A percentile compares a stretch with the other conserved stretches of the same genome.
Evolutionary conservation across 2,888 invertebrate genomes (phyloP).

Genomic region (Heliothis peltigera): DNA sequence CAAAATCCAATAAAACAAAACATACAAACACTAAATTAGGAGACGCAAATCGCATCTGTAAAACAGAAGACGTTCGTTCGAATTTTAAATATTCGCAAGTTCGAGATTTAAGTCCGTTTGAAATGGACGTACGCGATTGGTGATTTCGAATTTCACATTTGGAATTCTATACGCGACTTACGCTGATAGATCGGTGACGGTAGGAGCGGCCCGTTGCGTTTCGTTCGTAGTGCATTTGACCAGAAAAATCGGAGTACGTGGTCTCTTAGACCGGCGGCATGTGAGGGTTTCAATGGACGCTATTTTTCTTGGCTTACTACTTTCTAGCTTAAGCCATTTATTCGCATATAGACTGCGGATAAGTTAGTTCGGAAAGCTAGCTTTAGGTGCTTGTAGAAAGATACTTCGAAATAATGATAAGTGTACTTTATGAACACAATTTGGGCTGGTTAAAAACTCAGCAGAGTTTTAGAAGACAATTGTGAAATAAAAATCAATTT

Average conservation of each 20-base stretch:
- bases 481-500: too few species aligned
- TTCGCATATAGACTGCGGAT: conserved; percentile 30
- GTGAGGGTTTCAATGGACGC: conserved; percentile 62
- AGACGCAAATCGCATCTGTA: conserved; percentile 75
- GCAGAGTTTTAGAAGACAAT: too few species aligned
- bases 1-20: conserved; percentile 47
- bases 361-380: neutral
- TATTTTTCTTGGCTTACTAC: conserved; percentile 47
- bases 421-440: neutral
- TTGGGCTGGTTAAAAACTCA: neutral
- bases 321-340: conserved; percentile 39
- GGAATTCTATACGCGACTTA: conserved; percentile 83
- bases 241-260: conserved; percentile 85
- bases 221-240: conserved; percentile 82
- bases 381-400: neutral
- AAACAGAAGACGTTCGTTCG: conserved; percentile 78
- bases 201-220: conserved; percentile 71
- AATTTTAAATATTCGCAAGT: conserved; percentile 78
- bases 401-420: neutral
- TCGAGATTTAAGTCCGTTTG: conserved; percentile 78
- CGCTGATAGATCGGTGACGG: conserved; percentile 87
- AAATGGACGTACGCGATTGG: conserved; percentile 79
- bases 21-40: conserved; percentile 44
- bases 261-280: conserved; percentile 66
- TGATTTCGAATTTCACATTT: conserved; percentile 80